Base-by-base conservation (phyloP, 2,113 vertebrate species). In the Pachyramphus minor region DNA sequence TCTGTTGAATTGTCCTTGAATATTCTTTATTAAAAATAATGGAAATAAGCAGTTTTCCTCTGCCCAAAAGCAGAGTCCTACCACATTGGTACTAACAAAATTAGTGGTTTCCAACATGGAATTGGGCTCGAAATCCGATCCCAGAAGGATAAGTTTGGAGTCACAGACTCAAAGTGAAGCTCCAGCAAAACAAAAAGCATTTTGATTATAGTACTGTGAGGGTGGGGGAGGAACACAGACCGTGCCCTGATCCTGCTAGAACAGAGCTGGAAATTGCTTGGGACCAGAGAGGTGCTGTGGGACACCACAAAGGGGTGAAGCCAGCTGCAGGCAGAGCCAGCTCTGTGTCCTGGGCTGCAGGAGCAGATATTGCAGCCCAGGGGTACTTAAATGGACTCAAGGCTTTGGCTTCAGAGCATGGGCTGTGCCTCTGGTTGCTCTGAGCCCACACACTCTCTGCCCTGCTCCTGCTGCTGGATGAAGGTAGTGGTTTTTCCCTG, bases 71-170 rank as follows among this genome's bases (percentile, higher is more conserved):
- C 73, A 78, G 64, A 67, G 49, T 60, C 86, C 83, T 60, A 86
- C 92, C 85, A 42, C 88, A 81, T 0, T 1, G 60, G 28, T 55
- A 72, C 64, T 56, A 14, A 77, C 86, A 94, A 93, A 93, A 92
- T 93, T 47, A 96, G 88, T 60, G 84, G 83, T 91, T 95, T 93
- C 93, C 89, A 95, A 10, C 31, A 64, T 23, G 62, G 88, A 75
- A 81, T 9, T 56, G 41, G n/a, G 62, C 62, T 92, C 1, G 14
- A 94, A 90, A 90, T 77, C 64, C 64, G 75, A 77, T 81, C 83
- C 92, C 79, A 59, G 44, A 79, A 84, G 95, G 69, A 42, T 58
- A 89, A 64, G 20, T 68, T 89, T 95, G 84, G 84, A 95, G 74
- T 30, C 41, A 41, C 12, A 31, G 60, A 37, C 64, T 56, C 85